Conservation (phyloP, 2,797 vertebrate genomes). For the Hafferia zeledoni region DNA sequence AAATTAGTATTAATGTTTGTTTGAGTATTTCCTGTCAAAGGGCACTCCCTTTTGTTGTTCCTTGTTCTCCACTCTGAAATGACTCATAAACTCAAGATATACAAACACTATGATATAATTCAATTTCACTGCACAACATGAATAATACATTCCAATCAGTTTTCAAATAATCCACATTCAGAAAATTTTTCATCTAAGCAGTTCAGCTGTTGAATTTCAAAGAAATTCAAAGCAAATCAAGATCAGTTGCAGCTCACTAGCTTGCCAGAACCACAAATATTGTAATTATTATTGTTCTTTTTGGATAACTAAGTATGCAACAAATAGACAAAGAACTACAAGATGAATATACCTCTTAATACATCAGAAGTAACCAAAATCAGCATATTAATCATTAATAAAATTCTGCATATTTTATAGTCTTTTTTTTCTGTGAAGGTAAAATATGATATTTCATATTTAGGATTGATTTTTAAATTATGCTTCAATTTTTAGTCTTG, state of each 20-base stretch:
- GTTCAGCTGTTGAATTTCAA: background rate
- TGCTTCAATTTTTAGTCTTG: slow-evolving; percentile 32
- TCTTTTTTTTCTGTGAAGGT: background rate
- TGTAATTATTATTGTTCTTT: background rate
- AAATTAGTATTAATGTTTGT: background rate
- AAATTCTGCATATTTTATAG: background rate
- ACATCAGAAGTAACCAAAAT: background rate
- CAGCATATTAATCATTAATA: background rate
- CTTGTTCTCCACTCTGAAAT: background rate
- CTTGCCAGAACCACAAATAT: background rate
- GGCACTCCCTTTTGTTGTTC: background rate
- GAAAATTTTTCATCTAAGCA: background rate
- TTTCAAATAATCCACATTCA: background rate
- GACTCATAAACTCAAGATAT: background rate
- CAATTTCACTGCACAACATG: background rate
- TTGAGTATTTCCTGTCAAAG: background rate
- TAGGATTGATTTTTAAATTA: slow-evolving; percentile 68
- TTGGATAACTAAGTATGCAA: background rate
- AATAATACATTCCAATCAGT: background rate
- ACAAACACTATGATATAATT: background rate
- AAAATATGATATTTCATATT: slow-evolving; percentile 36
- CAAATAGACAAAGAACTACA: background rate
- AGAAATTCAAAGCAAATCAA: background rate
- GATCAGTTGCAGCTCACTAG: background rate
- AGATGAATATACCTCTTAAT: background rate